phyloP scores from a whole-genome alignment of 2,113 vertebrate genomes.

The Amblyornis subalaris region DNA sequence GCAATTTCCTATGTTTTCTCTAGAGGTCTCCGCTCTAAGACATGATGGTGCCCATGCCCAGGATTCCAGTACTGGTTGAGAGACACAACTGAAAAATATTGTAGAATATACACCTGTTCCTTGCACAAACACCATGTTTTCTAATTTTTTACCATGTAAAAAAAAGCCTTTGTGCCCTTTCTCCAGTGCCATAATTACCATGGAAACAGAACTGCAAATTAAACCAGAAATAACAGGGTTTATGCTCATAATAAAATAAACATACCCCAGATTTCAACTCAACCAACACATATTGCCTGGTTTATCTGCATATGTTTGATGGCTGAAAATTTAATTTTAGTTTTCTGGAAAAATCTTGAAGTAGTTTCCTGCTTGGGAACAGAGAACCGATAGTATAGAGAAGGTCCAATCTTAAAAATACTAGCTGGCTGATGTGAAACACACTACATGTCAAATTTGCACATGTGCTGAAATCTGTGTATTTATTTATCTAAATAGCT shows the following conservation, averaged over 20 bases:
- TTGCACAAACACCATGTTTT: neutral
- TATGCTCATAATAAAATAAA: slow-evolving; percentile 59
- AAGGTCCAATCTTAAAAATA: neutral
- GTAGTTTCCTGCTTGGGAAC: neutral
- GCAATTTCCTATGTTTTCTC: neutral
- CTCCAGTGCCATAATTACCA: slow-evolving; percentile 70
- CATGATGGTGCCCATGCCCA: neutral
- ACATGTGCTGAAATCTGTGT: neutral
- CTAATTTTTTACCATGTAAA: slow-evolving; percentile 45
- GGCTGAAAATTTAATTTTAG: neutral
- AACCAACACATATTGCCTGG: slow-evolving; percentile 11
- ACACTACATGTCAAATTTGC: neutral
- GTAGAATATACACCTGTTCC: neutral
- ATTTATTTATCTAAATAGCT: neutral
- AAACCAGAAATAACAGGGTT: slow-evolving; percentile 63
- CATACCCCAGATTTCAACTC: slow-evolving; percentile 41
- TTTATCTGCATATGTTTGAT: neutral
- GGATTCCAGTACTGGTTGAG: neutral
- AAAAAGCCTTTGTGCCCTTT: slow-evolving; percentile 28
- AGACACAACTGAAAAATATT: neutral
- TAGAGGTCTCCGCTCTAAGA: neutral
- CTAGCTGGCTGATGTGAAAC: neutral
- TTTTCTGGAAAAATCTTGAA: neutral
- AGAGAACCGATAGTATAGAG: neutral
- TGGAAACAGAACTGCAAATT: slow-evolving; percentile 75